Base-by-base conservation (phyloP, 2,888 invertebrate species). In the Oscheius myriophilus region DNA sequence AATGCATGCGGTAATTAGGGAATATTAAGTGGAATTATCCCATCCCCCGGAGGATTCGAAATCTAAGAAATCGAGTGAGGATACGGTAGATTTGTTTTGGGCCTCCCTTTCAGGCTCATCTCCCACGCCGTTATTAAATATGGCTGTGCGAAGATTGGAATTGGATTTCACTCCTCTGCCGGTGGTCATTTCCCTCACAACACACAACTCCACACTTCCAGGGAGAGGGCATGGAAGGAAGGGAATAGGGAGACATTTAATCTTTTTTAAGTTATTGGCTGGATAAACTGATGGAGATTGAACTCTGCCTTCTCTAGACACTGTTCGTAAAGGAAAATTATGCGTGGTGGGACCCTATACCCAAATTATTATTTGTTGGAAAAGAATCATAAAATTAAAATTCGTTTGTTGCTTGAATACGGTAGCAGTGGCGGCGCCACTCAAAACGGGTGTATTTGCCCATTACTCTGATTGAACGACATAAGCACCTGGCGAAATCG, bases 391-490 rank as follows among this genome's bases (percentile, higher is more conserved):
- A n/a, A n/a, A n/a, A n/a, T n/a, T n/a, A n/a, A n/a, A n/a, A n/a
- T n/a, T n/a, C n/a, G n/a, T n/a, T n/a, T n/a, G n/a, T n/a, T n/a
- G n/a, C n/a, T n/a, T 54, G 14, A 26, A 7, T 39, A 39, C 33
- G 55, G 55, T 55, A 39, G 41, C 16, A 42, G 45, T n/a, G 23
- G 45, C 41, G 21, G 45, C 33, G 59, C 9, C 46, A 43, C 59
- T 61, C 53, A 43, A 46, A 52, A 39, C 63, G 41, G 52, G 33
- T 33, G 11, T 76, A 68, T 77, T 77, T 74, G 74, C 72, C 72
- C 74, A 77, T 77, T 74, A 77, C 76, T 74, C 72, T 77, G 76
- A 77, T 77, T 77, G 76, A 62, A 61, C 12, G 70, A 53, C 26
- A 58, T 67, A 61, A 72, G 69, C 70, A 73, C 71, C 70, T 68